Evolutionary conservation across 2,888 invertebrate genomes (phyloP).

Genomic region (Matsumyia berberina): DNA sequence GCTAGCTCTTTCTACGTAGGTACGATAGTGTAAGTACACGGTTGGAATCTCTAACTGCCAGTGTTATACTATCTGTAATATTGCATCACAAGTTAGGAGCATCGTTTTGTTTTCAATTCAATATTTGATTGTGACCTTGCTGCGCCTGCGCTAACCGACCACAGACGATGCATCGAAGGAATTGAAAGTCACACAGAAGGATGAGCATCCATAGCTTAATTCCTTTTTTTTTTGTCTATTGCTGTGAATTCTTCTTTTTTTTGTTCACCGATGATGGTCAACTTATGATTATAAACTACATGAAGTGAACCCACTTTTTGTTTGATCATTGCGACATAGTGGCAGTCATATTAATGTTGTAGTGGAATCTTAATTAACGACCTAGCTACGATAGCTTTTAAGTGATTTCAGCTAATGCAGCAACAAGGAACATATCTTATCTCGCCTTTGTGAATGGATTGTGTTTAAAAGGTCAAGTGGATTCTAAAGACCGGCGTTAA

Average conservation of each 20-base stretch:
- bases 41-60: too few species aligned
- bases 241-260: conserved; percentile 10
- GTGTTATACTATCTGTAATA: conserved; percentile 26
- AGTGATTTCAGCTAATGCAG: too few species aligned
- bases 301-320: conserved; percentile 33
- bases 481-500: background rate
- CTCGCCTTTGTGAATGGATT: background rate
- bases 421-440: conserved; percentile 8
- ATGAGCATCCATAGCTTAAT: conserved; percentile 1
- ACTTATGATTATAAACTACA: conserved; percentile 22
- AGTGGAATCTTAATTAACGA: conserved; percentile 44
- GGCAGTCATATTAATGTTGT: conserved; percentile 51
- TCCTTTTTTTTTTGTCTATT: background rate
- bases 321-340: conserved; percentile 44
- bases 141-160: conserved; percentile 47
- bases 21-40: too few species aligned
- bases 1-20: conserved; percentile 2
- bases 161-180: conserved; percentile 39
- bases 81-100: too few species aligned
- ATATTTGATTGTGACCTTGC: conserved; percentile 38
- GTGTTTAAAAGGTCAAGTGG: conserved; percentile 11
- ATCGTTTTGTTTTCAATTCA: background rate
- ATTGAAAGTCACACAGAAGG: conserved; percentile 12
- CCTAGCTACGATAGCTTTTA: background rate
- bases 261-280: conserved; percentile 28